A percentile compares a stretch with the other conserved stretches of the same genome.
phyloP scores from a whole-genome alignment of 2,888 invertebrate genomes.

The Epistrophe eligans region DNA sequence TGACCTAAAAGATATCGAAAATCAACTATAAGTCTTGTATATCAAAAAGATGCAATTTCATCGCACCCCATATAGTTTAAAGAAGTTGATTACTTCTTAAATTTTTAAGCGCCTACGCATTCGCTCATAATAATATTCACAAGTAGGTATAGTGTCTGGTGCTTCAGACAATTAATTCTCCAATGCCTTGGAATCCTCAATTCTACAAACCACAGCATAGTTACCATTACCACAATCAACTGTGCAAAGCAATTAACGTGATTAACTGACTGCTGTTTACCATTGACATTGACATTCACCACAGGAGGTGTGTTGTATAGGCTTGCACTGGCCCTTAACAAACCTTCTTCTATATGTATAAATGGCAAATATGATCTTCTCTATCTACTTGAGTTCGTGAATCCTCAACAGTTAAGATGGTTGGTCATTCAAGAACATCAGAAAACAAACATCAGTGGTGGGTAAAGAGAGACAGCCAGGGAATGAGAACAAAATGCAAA shows the following conservation, averaged over 20 bases:
- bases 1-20: too few species aligned
- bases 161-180: slow-evolving; percentile 18
- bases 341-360: background rate
- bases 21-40: too few species aligned
- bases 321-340: slow-evolving; percentile 31
- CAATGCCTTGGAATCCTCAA: background rate
- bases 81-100: background rate
- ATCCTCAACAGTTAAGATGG: slow-evolving; percentile 4
- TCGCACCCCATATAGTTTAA: background rate
- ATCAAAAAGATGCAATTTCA: too few species aligned
- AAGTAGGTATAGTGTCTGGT: background rate
- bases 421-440: slow-evolving; percentile 13
- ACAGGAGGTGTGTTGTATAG: slow-evolving; percentile 58
- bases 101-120: slow-evolving; percentile 37
- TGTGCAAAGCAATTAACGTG: slow-evolving; percentile 73
- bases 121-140: slow-evolving; percentile 26
- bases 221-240: slow-evolving; percentile 44
- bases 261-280: slow-evolving; percentile 72
- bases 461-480: too few species aligned
- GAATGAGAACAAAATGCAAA: slow-evolving; percentile 71
- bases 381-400: background rate
- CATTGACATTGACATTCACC: slow-evolving; percentile 73
- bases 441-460: background rate
- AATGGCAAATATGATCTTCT: slow-evolving; percentile 12
- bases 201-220: background rate